phyloP scores from a whole-genome alignment of 2,888 invertebrate genomes.

The Tinea pellionella region DNA sequence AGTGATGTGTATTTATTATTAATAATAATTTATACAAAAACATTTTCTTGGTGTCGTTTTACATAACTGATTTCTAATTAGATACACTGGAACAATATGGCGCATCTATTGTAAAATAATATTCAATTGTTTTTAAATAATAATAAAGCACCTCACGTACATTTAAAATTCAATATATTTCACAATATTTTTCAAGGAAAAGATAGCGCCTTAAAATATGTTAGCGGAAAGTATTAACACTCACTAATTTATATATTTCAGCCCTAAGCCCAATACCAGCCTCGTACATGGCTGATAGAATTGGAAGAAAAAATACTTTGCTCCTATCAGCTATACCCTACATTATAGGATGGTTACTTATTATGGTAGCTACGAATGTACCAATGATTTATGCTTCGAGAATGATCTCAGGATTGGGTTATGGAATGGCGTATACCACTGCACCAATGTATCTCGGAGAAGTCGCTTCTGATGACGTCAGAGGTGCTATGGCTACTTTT shows the following conservation, averaged over 20 bases:
- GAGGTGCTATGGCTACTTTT: slow-evolving; percentile 71
- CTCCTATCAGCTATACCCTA: slow-evolving; percentile 71
- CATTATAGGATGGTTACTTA: slow-evolving; percentile 73
- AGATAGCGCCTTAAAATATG: too few relatives aligned
- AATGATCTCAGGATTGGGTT: slow-evolving; percentile 73
- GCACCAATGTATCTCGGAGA: slow-evolving; percentile 74
- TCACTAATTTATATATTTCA: slow-evolving; percentile 30
- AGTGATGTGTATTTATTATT: too few relatives aligned
- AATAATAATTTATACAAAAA: too few relatives aligned
- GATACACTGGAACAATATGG: too few relatives aligned
- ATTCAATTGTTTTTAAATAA: too few relatives aligned
- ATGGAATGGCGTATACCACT: slow-evolving; percentile 70
- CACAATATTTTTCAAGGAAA: too few relatives aligned
- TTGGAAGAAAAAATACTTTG: slow-evolving; percentile 74
- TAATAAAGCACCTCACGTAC: too few relatives aligned
- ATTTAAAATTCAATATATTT: too few relatives aligned
- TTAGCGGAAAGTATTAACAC: too few relatives aligned
- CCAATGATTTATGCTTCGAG: slow-evolving; percentile 69
- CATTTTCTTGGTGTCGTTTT: too few relatives aligned
- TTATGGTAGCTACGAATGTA: slow-evolving; percentile 69
- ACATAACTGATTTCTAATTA: too few relatives aligned
- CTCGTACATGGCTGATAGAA: slow-evolving; percentile 71
- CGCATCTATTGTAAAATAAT: too few relatives aligned
- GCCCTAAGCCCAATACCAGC: slow-evolving; percentile 73
- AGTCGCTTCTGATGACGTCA: slow-evolving; percentile 69